phyloP scores from a whole-genome alignment of 35 echinoderm and acorn worm species.

The Anneissia japonica region DNA sequence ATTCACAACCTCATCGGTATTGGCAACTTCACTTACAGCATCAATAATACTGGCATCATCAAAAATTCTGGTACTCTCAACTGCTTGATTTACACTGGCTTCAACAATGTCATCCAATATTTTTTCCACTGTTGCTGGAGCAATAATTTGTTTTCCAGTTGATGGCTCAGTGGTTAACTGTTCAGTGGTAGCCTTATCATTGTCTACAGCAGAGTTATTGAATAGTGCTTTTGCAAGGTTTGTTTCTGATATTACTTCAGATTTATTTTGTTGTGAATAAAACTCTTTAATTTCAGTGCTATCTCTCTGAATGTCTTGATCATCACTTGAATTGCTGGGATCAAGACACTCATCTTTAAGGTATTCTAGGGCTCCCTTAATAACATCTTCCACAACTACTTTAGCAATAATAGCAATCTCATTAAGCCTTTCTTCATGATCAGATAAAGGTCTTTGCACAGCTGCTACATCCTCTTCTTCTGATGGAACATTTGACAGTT shows the following conservation, averaged over 20 bases:
- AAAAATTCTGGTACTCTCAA: too few species aligned
- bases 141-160: not conserved
- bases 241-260: not conserved
- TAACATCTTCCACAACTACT: not conserved
- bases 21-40: too few species aligned
- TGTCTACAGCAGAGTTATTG: too few species aligned
- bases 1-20: not conserved
- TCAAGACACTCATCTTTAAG: not conserved
- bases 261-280: not conserved
- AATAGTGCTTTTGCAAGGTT: not conserved
- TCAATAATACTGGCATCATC: too few species aligned
- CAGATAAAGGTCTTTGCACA: too few species aligned
- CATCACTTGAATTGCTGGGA: not conserved
- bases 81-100: not conserved
- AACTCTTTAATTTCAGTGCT: not conserved
- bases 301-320: not conserved
- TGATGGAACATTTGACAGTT: not conserved
- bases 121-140: not conserved
- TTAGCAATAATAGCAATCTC: not conserved
- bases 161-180: not conserved
- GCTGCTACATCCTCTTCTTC: not conserved
- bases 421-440: not conserved
- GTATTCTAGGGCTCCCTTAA: not conserved
- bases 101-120: not conserved
- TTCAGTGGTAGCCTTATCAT: too few species aligned